These are phyloP conservation scores for Rosalia funebris DNA, from an alignment of 2,888 invertebrate genomes.

Conservation along the genomic window DNA sequence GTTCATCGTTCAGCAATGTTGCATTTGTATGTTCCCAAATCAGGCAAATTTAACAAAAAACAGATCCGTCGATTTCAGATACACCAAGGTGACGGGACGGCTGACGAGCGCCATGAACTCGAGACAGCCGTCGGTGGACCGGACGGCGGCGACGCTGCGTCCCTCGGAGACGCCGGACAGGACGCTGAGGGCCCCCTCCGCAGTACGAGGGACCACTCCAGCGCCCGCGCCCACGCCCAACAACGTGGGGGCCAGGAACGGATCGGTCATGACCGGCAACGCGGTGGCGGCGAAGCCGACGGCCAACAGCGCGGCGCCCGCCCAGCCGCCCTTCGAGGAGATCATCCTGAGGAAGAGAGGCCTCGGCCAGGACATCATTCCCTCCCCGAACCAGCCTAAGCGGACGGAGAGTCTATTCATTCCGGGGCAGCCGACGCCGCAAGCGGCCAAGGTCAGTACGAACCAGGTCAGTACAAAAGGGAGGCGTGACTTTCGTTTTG, in stretches of 20 bases:
- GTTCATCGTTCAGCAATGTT: no score
- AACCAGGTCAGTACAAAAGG: conserved; percentile 37
- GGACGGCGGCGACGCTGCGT: conserved; percentile 54
- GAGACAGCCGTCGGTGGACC: conserved; percentile 83
- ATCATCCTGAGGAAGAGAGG: conserved; percentile 81
- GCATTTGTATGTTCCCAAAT: no score
- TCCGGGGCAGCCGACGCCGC: conserved; percentile 64
- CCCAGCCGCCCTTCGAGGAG: conserved; percentile 80
- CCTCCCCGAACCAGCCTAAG: conserved; percentile 88
- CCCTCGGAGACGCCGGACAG: conserved; percentile 63
- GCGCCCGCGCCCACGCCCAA: conserved; percentile 53
- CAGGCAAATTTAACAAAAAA: no score
- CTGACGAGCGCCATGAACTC: conserved; percentile 70
- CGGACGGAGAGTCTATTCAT: conserved; percentile 91
- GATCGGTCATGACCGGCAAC: conserved; percentile 72
- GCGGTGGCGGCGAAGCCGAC: conserved; percentile 1
- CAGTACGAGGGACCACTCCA: conserved; percentile 67
- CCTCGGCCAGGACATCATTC: conserved; percentile 89
- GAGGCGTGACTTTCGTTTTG: conserved; percentile 15
- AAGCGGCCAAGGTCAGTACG: conserved; percentile 56
- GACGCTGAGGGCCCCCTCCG: conserved; percentile 68
- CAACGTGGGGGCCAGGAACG: conserved; percentile 68
- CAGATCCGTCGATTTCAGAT: conserved; percentile 63
- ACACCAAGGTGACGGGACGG: conserved; percentile 75
- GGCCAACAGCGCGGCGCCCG: conserved; percentile 22